Evolutionary conservation across 2,797 vertebrate species (phyloP), one percentile per base, ranked within the genome.

Genomic region (Neosalanx taihuensis): DNA sequence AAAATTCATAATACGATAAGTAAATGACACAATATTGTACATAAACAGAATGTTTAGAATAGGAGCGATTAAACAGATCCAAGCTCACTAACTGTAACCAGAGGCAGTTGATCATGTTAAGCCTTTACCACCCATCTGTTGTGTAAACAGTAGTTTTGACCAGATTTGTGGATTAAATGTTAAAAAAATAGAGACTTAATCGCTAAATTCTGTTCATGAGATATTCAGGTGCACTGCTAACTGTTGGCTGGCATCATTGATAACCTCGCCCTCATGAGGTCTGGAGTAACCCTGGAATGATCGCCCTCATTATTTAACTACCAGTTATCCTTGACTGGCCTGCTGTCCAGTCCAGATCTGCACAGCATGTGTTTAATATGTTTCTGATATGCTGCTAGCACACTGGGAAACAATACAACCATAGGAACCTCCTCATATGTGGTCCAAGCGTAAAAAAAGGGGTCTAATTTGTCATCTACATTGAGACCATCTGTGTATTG

Each of bases 381-480:
- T 78, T 77, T 76, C 66, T 71, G 12, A 53, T 65, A 51, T 73
- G 71, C 41, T 30, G 64, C 31, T 72, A 61, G 65, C 58, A 67
- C 30, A 46, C 74, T 70, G 73, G 71, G 78, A 79, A 73, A 70
- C 41, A 72, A 72, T 23, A 63, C 71, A 69, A 72, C 65, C 58
- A 33, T 74, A 70, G 77, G 33, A 37, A 73, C 67, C 76, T 64
- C 66, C 30, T 75, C 78, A 78, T 81, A 62, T 66, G 53, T 78
- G 73, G 18, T 79, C 62, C 23, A 75, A 76, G 76, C 74, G 77
- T 72, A 71, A 53, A 73, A 58, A 60, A 67, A 23, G 63, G 58
- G 23, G 70, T 49, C 64, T 76, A 70, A 76, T 76, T 78, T 81
- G 76, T 74, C 71, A 74, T 78, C 64, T 66, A 57, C 64, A 72